Percentiles rank a stretch among this genome's conserved stretches.
phyloP scores from a whole-genome alignment of 2,888 invertebrate genomes.

The Tenthredo livida region DNA sequence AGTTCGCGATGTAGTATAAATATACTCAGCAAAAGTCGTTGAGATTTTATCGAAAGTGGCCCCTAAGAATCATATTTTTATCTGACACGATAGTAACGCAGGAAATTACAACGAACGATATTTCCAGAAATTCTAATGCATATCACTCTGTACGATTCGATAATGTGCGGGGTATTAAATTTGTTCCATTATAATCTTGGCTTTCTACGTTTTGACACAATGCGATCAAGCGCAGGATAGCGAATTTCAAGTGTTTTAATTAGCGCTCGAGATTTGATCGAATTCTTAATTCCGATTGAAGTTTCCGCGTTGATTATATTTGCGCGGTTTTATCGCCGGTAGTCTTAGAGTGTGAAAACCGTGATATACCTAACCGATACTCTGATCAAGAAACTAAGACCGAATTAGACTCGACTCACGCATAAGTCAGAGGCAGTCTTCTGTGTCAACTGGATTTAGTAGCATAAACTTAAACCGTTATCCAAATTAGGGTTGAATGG shows the following conservation, averaged over 20 bases:
- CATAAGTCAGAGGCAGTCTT: slow-evolving; percentile 21
- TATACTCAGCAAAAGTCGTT: background rate
- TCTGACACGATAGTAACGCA: background rate
- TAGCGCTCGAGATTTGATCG: background rate
- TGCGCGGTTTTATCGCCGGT: background rate
- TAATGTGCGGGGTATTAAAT: background rate
- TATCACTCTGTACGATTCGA: background rate
- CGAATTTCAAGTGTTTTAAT: background rate
- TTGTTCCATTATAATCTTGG: background rate
- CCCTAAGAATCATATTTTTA: background rate
- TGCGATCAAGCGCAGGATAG: background rate
- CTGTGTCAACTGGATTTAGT: slow-evolving; percentile 27
- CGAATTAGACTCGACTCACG: background rate
- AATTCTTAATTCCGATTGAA: background rate
- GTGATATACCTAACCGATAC: background rate
- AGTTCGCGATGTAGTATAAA: background rate
- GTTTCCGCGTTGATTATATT: background rate
- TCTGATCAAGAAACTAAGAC: background rate
- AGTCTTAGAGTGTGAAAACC: background rate
- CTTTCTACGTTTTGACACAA: background rate
- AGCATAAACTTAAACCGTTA: slow-evolving; percentile 25
- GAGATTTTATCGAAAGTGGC: background rate
- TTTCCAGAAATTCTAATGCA: background rate
- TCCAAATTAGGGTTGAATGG: slow-evolving; percentile 37
- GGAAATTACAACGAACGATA: background rate